A percentile compares a stretch with the other conserved stretches of the same genome.
Conservation (phyloP, 2,888 invertebrate species). For the Zelleria hepariella region DNA sequence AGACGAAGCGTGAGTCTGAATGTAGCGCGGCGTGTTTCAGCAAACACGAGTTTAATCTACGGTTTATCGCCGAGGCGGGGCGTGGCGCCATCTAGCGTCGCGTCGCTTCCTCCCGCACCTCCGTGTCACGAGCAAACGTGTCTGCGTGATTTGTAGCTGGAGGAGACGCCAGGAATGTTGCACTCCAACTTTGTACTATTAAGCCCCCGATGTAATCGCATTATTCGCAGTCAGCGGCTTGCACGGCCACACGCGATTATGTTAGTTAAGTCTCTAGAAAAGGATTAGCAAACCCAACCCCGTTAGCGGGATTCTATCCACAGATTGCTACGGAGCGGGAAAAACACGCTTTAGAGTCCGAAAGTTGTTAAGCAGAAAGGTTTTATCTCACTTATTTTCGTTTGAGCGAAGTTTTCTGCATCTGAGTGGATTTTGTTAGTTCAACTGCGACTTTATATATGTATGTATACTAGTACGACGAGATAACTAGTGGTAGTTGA, state of each 20-base stretch:
- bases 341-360: neutral
- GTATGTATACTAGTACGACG: conserved; percentile 24
- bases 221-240: neutral
- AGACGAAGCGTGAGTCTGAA: conserved; percentile 39
- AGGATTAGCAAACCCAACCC: neutral
- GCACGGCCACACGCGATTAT: neutral
- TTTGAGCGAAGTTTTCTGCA: neutral
- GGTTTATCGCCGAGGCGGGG: conserved; percentile 40
- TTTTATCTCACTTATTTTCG: neutral
- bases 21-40: conserved; percentile 56
- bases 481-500: no score
- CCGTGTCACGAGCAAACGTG: neutral
- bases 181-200: neutral
- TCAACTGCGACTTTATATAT: conserved; percentile 7
- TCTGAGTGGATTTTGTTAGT: neutral
- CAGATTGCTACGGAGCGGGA: neutral
- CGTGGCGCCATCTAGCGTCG: conserved; percentile 5
- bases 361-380: neutral
- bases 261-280: neutral
- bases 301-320: neutral
- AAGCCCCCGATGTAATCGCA: neutral
- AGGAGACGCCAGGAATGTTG: neutral
- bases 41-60: conserved; percentile 65
- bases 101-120: conserved; percentile 12
- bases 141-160: conserved; percentile 3